Base-by-base conservation (phyloP, 2,888 invertebrate genomes). In the Entomobrya proxima region DNA sequence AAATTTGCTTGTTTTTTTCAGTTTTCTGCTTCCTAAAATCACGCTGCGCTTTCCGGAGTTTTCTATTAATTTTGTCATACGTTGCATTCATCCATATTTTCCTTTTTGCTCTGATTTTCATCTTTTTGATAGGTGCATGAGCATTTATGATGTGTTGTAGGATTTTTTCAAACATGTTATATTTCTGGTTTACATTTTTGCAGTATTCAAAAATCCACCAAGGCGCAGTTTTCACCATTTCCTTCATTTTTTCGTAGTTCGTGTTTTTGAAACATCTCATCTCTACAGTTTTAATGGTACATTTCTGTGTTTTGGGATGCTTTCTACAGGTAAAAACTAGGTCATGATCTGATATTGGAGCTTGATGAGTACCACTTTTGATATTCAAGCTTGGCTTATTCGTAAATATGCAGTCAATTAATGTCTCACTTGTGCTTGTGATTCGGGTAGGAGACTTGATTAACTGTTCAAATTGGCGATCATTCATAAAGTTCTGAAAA, bases 311-410 rank as follows among this genome's bases (percentile, higher is more conserved):
- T 21, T 72, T 40, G 4, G 18, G 44, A 1, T 44, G 40, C 44
- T 44, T 72, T 21, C 72, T 6, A 47, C 27, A 64, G 4, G 47
- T 47, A 24, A 44, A 72, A 44, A 72, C 44, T 9, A 72, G n/a
- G 5, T 72, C 47, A 72, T 72, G 72, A 27, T 72, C 72, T 27
- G 72, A 72, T 24, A 72, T 40, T n/a, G n/a, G n/a, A n/a, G n/a
- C n/a, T n/a, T n/a, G n/a, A n/a, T 55, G 6, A 6, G 7, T 7
- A 13, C 55, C 72, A 21, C 47, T 72, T 2, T 44, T 40, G 7
- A 4, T 15, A 15, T 72, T 24, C 5, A 72, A 5, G 7, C 44
- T 6, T 7, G 30, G 44, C 4, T 11, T 2, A 47, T 72, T 72
- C 24, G 47, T 47, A 15, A n/a, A 72, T 1, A 72, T 44, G 13